Evolutionary conservation across 2,888 invertebrate genomes (phyloP).

Genomic region (Dioctria rufipes): DNA sequence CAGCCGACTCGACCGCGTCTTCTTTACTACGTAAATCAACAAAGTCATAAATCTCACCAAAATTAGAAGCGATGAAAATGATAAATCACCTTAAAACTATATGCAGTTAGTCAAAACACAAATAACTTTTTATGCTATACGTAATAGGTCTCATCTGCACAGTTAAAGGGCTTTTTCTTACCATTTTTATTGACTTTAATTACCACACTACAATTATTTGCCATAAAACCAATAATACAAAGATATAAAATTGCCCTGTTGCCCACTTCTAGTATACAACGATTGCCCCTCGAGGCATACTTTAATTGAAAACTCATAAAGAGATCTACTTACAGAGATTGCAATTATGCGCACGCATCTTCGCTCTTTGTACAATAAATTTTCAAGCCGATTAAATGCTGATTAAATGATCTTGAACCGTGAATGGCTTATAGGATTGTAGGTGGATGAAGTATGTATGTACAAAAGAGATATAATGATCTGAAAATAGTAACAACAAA

Average conservation of each 20-base stretch:
- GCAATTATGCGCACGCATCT: constrained; percentile 49
- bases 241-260: constrained; percentile 1
- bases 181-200: constrained; percentile 34
- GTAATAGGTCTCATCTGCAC: neutral
- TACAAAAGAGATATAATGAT: constrained; percentile 27
- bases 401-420: constrained; percentile 36
- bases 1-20: too few relatives aligned
- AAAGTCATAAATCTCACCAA: too few relatives aligned
- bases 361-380: constrained; percentile 31
- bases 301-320: constrained; percentile 51
- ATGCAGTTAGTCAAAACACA: neutral
- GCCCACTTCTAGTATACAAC: constrained; percentile 9
- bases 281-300: constrained; percentile 8
- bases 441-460: constrained; percentile 4
- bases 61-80: neutral
- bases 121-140: neutral
- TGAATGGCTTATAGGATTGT: constrained; percentile 7
- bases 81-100: neutral
- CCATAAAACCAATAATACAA: constrained; percentile 30
- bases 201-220: constrained; percentile 33
- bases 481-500: constrained; percentile 18
- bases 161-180: neutral
- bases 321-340: constrained; percentile 45
- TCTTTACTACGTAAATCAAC: too few relatives aligned
- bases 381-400: constrained; percentile 45